Conservation (phyloP, 2,113 vertebrate genomes). For the Bubo blakistoni region DNA sequence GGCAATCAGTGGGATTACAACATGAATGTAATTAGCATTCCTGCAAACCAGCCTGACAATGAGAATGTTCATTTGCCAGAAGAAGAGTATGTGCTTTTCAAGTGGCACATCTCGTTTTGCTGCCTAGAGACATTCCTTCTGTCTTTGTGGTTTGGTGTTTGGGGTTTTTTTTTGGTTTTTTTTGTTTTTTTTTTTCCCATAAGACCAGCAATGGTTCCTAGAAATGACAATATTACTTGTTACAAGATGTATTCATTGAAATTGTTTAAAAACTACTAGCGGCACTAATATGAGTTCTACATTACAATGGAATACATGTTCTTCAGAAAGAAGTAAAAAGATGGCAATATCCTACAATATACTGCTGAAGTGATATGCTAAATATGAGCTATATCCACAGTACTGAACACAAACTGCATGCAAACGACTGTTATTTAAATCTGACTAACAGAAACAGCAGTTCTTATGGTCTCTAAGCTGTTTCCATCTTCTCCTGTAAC, state of each 20-base stretch:
- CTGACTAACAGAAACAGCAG: background rate
- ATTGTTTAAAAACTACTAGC: constrained; percentile 19
- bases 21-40: background rate
- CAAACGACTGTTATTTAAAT: background rate
- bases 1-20: background rate
- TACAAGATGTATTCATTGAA: constrained; percentile 16
- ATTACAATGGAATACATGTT: background rate
- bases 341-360: background rate
- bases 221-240: background rate
- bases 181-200: background rate
- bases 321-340: background rate
- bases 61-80: background rate
- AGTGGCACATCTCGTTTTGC: constrained; percentile 3
- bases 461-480: background rate
- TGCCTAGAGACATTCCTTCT: background rate
- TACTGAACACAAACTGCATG: background rate
- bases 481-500: background rate
- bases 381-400: background rate
- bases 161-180: background rate
- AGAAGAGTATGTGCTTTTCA: background rate
- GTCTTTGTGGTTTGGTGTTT: background rate
- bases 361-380: background rate
- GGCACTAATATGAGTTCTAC: background rate
- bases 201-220: background rate
- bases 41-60: background rate